phyloP scores from a whole-genome alignment of 2,888 invertebrate genomes.

The Mongoloraphidia duomilia region DNA sequence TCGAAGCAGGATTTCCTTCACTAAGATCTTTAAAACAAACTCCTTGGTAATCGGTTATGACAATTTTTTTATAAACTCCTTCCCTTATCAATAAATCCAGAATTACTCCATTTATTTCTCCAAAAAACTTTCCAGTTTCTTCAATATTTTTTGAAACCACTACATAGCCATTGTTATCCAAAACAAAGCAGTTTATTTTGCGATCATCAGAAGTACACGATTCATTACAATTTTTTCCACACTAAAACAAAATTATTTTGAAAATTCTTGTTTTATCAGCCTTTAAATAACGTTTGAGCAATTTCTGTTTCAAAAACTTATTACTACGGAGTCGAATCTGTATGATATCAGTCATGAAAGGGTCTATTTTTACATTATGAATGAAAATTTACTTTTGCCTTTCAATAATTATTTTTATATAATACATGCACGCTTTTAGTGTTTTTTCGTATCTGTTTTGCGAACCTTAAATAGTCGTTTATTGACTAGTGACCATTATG shows the following conservation, averaged over 20 bases:
- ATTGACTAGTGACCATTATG: no score
- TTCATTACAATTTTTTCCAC: constrained; percentile 33
- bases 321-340: no score
- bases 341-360: no score
- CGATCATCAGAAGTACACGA: constrained; percentile 50
- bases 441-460: no score
- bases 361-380: no score
- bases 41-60: constrained; percentile 77
- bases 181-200: constrained; percentile 54
- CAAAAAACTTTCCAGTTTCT: constrained; percentile 76
- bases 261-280: constrained; percentile 13
- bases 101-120: constrained; percentile 52
- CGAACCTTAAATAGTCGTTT: no score
- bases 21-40: constrained; percentile 64
- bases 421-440: no score
- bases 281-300: no score
- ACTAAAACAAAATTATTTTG: constrained; percentile 19
- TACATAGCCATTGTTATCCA: constrained; percentile 84
- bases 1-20: constrained; percentile 35
- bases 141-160: constrained; percentile 56
- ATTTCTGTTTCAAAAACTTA: no score
- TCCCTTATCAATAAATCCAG: constrained; percentile 61
- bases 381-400: not conserved
- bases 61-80: constrained; percentile 58
- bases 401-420: not conserved